Conservation (phyloP, 2,113 vertebrate genomes). For the Myotis davidii region DNA sequence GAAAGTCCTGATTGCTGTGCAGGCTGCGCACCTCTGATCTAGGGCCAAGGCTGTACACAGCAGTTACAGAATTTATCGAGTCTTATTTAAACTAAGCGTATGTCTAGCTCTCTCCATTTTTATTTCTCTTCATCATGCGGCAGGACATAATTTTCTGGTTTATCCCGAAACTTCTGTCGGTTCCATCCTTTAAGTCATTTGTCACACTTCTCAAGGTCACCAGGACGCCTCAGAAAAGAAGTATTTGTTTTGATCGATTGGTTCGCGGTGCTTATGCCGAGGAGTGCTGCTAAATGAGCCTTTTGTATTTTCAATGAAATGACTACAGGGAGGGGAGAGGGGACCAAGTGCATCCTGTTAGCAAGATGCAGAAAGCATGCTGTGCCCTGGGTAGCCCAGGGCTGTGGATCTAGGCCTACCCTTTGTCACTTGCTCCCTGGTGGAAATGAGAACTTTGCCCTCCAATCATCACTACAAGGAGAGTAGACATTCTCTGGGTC, state of each 20-base stretch:
- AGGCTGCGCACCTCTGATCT: conserved; percentile 73
- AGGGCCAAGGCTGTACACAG: conserved; percentile 52
- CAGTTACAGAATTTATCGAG: conserved; percentile 77
- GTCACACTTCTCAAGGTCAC: conserved; percentile 84
- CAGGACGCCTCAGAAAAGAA: conserved; percentile 67
- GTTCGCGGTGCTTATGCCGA: conserved; percentile 69
- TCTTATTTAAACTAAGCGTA: conserved; percentile 77
- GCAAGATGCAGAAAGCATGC: conserved; percentile 56
- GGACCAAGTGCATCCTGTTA: conserved; percentile 60
- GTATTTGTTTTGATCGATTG: conserved; percentile 80
- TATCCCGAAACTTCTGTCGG: conserved; percentile 80
- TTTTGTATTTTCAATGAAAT: conserved; percentile 66
- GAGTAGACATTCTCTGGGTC: neutral
- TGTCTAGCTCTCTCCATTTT: conserved; percentile 75
- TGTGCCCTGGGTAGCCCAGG: neutral
- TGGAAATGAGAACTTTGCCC: neutral
- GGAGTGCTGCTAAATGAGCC: conserved; percentile 74
- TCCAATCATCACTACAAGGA: neutral
- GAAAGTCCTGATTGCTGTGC: conserved; percentile 84
- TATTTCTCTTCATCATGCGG: conserved; percentile 79
- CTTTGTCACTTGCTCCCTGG: neutral
- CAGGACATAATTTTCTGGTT: conserved; percentile 76
- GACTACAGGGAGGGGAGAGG: conserved; percentile 15
- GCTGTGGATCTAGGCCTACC: neutral
- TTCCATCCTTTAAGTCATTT: conserved; percentile 77